A percentile compares a stretch with the other conserved stretches of the same genome.
These are phyloP conservation scores for Channa striata DNA, from an alignment of 2,797 vertebrate genomes.

Conservation along the genomic window DNA sequence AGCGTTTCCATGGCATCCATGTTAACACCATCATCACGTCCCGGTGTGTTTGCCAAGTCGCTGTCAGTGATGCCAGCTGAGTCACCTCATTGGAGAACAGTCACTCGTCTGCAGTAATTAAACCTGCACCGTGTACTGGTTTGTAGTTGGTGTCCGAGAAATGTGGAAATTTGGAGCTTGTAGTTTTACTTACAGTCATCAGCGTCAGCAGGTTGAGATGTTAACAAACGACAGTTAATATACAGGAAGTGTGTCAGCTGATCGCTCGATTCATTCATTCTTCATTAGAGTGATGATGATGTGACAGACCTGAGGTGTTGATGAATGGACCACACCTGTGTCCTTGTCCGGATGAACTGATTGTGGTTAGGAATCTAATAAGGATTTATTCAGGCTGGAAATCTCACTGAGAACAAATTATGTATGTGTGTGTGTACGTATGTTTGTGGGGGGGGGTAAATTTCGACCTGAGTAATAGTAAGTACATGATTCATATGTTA, in stretches of 20 bases:
- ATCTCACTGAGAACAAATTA: too few relatives aligned
- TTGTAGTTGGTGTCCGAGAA: neutral
- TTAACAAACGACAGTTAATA: neutral
- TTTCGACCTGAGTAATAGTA: too few relatives aligned
- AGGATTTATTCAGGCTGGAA: neutral
- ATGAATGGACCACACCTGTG: neutral
- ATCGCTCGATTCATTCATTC: neutral
- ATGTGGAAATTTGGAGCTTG: too few relatives aligned
- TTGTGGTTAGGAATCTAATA: neutral
- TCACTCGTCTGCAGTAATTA: neutral
- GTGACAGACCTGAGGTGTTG: neutral
- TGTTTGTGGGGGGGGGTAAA: too few relatives aligned
- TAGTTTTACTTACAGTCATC: neutral
- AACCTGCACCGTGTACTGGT: neutral
- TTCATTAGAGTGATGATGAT: neutral
- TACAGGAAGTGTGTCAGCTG: neutral
- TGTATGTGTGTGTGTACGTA: too few relatives aligned
- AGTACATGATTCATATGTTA: too few relatives aligned
- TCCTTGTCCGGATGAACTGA: neutral
- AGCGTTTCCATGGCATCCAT: neutral
- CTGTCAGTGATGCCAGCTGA: constrained; percentile 3
- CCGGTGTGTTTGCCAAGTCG: neutral
- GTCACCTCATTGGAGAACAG: constrained; percentile 1
- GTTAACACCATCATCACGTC: neutral
- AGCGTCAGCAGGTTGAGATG: neutral